phyloP scores from a whole-genome alignment of 2,797 vertebrate species.

The Thripadectes ignobilis region DNA sequence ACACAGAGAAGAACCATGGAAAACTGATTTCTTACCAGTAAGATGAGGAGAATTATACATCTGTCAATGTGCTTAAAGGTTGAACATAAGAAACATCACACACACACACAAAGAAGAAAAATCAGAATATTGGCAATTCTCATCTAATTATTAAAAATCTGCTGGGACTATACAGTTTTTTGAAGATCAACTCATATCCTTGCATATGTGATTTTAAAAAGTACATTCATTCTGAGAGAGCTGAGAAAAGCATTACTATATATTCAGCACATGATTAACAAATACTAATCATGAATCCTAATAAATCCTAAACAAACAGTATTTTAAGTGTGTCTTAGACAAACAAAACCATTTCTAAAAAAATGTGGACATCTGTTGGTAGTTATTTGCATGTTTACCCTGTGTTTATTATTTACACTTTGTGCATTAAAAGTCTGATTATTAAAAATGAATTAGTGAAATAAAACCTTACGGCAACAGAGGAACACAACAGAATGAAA shows the following conservation, averaged over 20 bases:
- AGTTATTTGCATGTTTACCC: background rate
- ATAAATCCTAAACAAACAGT: background rate
- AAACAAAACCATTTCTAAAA: background rate
- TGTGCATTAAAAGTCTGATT: background rate
- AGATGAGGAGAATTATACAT: background rate
- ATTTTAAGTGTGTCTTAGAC: background rate
- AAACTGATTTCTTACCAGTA: background rate
- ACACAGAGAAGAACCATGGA: background rate
- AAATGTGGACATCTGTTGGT: background rate
- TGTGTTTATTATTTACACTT: background rate
- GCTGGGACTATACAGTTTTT: background rate
- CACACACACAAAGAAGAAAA: background rate
- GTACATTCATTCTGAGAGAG: background rate
- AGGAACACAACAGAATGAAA: background rate
- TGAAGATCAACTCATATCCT: background rate
- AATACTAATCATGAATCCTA: background rate
- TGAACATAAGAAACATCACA: background rate
- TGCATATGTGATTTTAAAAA: background rate
- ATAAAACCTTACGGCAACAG: background rate
- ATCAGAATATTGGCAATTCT: background rate
- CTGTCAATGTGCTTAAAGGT: background rate
- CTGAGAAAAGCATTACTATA: accelerated
- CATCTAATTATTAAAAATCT: background rate
- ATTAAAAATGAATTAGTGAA: background rate
- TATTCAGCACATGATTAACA: background rate